phyloP scores from a whole-genome alignment of 2,113 vertebrate genomes.

The Oreochromis tanganicae region DNA sequence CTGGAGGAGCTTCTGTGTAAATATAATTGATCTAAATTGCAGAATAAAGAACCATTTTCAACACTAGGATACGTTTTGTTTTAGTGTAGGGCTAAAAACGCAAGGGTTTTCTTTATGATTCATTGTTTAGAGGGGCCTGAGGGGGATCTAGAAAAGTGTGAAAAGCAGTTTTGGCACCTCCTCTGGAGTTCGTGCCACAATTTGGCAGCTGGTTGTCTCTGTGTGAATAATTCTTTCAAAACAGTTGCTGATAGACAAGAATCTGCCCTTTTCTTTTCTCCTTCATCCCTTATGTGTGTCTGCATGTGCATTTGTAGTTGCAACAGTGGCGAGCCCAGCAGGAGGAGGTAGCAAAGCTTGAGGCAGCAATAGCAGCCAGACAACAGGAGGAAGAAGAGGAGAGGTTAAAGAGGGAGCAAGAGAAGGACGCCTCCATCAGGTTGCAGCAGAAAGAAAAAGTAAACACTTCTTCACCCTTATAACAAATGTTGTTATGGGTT shows the following conservation, averaged over 20 bases:
- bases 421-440: slow-evolving; percentile 73
- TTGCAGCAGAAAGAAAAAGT: slow-evolving; percentile 76
- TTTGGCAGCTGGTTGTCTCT: slow-evolving; percentile 6
- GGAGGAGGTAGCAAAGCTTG: slow-evolving; percentile 80
- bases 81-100: neutral
- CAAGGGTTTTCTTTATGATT: neutral
- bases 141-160: slow-evolving; percentile 8
- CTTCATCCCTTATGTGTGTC: neutral
- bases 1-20: neutral
- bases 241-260: slow-evolving; percentile 7
- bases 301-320: slow-evolving; percentile 72
- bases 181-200: neutral
- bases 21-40: neutral
- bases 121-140: neutral
- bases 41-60: neutral
- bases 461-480: neutral
- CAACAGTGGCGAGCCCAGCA: slow-evolving; percentile 81
- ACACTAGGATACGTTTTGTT: neutral
- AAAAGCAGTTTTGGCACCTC: slow-evolving; percentile 12
- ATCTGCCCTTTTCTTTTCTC: neutral
- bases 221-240: neutral
- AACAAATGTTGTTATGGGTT: neutral
- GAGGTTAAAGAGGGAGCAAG: slow-evolving; percentile 71
- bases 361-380: slow-evolving; percentile 79
- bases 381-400: slow-evolving; percentile 76